Evolutionary conservation across 2,797 vertebrate genomes (phyloP), one percentile per base, ranked within the genome.

Genomic region (Oophaga sylvatica): DNA sequence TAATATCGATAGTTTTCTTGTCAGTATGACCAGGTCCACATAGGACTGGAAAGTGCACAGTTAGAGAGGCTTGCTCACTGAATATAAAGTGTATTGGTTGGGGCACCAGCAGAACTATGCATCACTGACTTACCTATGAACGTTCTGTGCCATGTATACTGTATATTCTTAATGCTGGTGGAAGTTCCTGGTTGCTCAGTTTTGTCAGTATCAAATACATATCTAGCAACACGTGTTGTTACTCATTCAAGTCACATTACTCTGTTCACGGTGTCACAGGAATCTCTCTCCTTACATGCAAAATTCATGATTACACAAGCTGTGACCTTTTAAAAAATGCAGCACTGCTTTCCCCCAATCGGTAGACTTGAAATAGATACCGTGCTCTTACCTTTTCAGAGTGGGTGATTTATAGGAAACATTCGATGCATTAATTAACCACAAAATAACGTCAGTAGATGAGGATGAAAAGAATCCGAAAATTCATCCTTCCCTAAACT

Each of bases 281-380:
- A 90, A 89, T 91, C 90, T 87, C 91, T 91, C 89, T 90, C 89
- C 78, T 87, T 56, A 88, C 85, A 11, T 92, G 90, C 91, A 89
- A 45, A 90, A 91, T 83, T 89, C 87, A 53, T 88, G 90, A 91
- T 45, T 90, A 89, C 91, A 90, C 86, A 87, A 90, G 88, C 90
- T 90, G 10, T 93, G 91, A 93, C 93, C 92, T 93, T 92, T 93
- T 84, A 70, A 70, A 87, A 77, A 62, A 80, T 22, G 82, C 20
- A 5, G 84, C 0, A 16, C 62, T 85, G 82, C 85, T 91, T 84
- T 88, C 82, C 85, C 88, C 87, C 87, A 80, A 5, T 85, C 89
- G 77, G 80, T 57, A 85, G 81, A 41, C 22, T 12, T 0, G 0
- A 35, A 87, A 90, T 87, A n/a, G 22, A 90, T 77, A 77, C 78